Conservation (phyloP, 2,888 invertebrate genomes). For the Tethea ocularis region DNA sequence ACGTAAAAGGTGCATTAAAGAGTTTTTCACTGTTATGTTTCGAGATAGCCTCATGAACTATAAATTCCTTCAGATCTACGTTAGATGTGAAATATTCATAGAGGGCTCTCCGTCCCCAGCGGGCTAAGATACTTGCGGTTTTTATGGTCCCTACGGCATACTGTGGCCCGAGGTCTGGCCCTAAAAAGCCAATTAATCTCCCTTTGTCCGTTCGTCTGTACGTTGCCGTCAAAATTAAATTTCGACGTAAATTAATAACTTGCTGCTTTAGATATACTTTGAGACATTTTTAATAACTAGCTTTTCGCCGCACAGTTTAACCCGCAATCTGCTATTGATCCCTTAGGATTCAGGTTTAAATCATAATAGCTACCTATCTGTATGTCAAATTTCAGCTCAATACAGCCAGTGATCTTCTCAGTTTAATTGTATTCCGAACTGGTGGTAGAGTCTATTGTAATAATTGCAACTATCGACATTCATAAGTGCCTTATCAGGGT, state of each 20-base stretch:
- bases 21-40: neutral
- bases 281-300: too few species aligned
- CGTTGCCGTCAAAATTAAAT: slow-evolving; percentile 46
- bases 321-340: too few species aligned
- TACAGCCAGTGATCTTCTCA: too few species aligned
- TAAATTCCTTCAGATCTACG: slow-evolving; percentile 22
- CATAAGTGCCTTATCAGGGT: too few species aligned
- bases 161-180: slow-evolving; percentile 21
- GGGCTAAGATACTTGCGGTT: slow-evolving; percentile 31
- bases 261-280: neutral
- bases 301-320: too few species aligned
- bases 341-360: too few species aligned
- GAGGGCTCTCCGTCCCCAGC: slow-evolving; percentile 7
- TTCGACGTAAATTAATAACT: slow-evolving; percentile 40
- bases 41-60: slow-evolving; percentile 12
- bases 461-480: too few species aligned
- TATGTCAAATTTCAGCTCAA: too few species aligned
- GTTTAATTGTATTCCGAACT: too few species aligned
- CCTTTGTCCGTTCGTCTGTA: slow-evolving; percentile 38
- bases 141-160: slow-evolving; percentile 36
- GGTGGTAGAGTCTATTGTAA: too few species aligned
- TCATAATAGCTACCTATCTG: too few species aligned
- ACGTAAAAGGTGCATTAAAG: too few species aligned
- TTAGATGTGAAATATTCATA: slow-evolving; percentile 30
- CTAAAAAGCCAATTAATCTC: slow-evolving; percentile 32